Conservation (phyloP, 1,140 invertebrate species). For the Tetraneura akinire region DNA sequence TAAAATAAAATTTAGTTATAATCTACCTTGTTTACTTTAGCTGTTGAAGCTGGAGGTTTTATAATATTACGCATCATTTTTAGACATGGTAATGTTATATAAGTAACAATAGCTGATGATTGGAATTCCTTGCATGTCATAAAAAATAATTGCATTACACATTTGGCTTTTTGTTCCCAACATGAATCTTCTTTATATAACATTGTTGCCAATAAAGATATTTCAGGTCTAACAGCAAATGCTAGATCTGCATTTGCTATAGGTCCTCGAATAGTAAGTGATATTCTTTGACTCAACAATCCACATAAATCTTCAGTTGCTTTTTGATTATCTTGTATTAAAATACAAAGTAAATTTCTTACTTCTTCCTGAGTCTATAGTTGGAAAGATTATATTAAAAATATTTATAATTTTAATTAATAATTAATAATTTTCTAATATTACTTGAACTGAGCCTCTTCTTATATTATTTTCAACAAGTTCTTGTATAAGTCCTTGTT, state of each 20-base stretch:
- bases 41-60: conserved; percentile 67
- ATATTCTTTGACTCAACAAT: conserved; percentile 80
- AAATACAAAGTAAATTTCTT: conserved; percentile 80
- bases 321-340: conserved; percentile 86
- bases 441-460: conserved; percentile 70
- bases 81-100: conserved; percentile 78
- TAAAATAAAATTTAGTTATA: neutral
- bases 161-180: conserved; percentile 88
- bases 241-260: conserved; percentile 71
- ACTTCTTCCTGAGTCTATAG: conserved; percentile 79
- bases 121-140: conserved; percentile 72
- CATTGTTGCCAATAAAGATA: conserved; percentile 82
- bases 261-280: conserved; percentile 71
- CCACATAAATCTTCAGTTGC: conserved; percentile 85
- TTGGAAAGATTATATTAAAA: neutral
- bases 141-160: conserved; percentile 80
- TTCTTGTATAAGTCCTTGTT: conserved; percentile 85
- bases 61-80: conserved; percentile 80
- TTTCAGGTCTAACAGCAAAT: conserved; percentile 80
- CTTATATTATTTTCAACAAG: conserved; percentile 88
- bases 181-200: conserved; percentile 91
- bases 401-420: neutral
- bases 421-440: neutral
- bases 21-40: conserved; percentile 63
- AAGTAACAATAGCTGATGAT: conserved; percentile 75